Conservation (phyloP, 2,113 vertebrate species). For the Gasterosteus nipponicus region DNA sequence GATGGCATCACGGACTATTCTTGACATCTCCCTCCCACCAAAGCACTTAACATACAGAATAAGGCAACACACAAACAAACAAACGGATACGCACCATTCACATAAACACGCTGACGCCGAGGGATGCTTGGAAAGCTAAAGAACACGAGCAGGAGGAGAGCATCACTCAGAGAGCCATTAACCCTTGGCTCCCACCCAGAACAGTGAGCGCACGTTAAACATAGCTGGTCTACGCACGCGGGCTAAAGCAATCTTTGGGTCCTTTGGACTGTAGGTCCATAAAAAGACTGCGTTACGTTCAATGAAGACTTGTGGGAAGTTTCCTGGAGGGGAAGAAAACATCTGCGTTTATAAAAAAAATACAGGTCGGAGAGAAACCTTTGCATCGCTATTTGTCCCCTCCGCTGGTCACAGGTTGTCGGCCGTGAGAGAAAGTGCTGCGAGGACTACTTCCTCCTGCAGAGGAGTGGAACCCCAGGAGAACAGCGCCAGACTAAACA, state of each 20-base stretch:
- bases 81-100: slow-evolving; percentile 62
- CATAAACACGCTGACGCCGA: slow-evolving; percentile 62
- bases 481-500: slow-evolving; percentile 95
- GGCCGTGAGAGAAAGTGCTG: slow-evolving; percentile 54
- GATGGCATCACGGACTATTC: slow-evolving; percentile 61
- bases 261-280: slow-evolving; percentile 25
- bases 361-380: slow-evolving; percentile 15
- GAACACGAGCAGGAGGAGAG: slow-evolving; percentile 60
- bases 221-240: slow-evolving; percentile 45
- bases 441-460: slow-evolving; percentile 83
- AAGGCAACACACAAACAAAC: slow-evolving; percentile 62
- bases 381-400: slow-evolving; percentile 37
- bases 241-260: slow-evolving; percentile 57
- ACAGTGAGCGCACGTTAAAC: slow-evolving; percentile 65
- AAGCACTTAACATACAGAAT: slow-evolving; percentile 71
- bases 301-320: slow-evolving; percentile 31
- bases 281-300: slow-evolving; percentile 24
- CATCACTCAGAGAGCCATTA: slow-evolving; percentile 79
- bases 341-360: slow-evolving; percentile 17
- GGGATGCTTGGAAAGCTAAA: slow-evolving; percentile 62
- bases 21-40: slow-evolving; percentile 57
- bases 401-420: slow-evolving; percentile 32
- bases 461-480: slow-evolving; percentile 86
- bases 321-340: slow-evolving; percentile 29
- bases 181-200: slow-evolving; percentile 74